Conservation (phyloP, 1,140 invertebrate genomes). For the Apis laboriosa region DNA sequence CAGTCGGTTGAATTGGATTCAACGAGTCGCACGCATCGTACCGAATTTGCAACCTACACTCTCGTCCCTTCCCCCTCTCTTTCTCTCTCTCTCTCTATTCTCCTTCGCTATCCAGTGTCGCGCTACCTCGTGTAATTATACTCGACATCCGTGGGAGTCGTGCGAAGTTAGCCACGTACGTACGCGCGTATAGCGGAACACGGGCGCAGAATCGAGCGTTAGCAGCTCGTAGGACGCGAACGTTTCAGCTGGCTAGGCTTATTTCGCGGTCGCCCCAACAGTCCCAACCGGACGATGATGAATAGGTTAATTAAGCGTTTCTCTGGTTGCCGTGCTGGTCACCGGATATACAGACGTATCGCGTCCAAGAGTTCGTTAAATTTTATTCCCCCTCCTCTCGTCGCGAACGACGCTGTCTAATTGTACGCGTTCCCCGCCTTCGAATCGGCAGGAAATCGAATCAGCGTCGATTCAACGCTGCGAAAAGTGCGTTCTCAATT, state of each 20-base stretch:
- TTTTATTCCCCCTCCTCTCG: not conserved
- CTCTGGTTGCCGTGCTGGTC: conserved; percentile 22
- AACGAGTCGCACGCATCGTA: conserved; percentile 59
- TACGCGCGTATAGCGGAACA: not conserved
- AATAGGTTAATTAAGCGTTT: conserved; percentile 67
- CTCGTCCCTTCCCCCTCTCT: not conserved
- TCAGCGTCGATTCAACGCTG: conserved; percentile 7
- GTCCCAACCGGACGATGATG: conserved; percentile 52
- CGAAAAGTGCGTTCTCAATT: conserved; percentile 1
- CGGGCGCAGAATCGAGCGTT: not conserved
- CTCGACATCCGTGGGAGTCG: conserved; percentile 53
- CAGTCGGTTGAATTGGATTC: conserved; percentile 64
- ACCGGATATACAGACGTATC: not conserved
- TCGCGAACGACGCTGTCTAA: conserved; percentile 17
- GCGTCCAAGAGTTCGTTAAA: conserved; percentile 42
- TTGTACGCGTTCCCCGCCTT: conserved; percentile 12
- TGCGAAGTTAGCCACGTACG: conserved; percentile 43
- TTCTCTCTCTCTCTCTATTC: not conserved
- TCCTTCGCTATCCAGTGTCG: not conserved
- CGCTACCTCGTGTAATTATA: conserved; percentile 53
- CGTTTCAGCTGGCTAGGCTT: conserved; percentile 42
- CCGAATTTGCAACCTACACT: conserved; percentile 61
- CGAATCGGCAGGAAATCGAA: conserved; percentile 31
- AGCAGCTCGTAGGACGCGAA: not conserved
- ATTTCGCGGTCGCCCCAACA: conserved; percentile 51